A percentile compares a stretch with the other conserved stretches of the same genome.
These are phyloP conservation scores for Xyrichtys novacula DNA, from an alignment of 2,797 vertebrate genomes.

Conservation along the genomic window DNA sequence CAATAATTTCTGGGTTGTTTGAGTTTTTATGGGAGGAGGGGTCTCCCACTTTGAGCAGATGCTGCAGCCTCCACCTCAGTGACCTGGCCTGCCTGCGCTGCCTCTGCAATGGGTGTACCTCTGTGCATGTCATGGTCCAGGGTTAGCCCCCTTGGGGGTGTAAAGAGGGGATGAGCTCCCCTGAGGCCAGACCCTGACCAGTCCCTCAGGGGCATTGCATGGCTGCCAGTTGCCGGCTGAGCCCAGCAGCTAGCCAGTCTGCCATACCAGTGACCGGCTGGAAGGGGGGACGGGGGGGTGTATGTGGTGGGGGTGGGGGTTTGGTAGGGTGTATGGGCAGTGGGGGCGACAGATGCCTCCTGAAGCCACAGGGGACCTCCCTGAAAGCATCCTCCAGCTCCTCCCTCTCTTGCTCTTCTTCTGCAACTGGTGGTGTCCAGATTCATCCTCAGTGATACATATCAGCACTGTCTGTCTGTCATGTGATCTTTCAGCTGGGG, in stretches of 20 bases:
- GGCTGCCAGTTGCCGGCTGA: constrained; percentile 68
- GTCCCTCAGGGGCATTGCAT: constrained; percentile 54
- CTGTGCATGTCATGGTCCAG: constrained; percentile 48
- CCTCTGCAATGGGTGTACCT: constrained; percentile 37
- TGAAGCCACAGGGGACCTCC: constrained; percentile 91
- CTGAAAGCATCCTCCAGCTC: constrained; percentile 82
- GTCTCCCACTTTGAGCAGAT: constrained; percentile 68
- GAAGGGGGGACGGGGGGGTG: constrained; percentile 47
- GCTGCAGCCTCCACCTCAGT: constrained; percentile 63
- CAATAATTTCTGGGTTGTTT: constrained; percentile 9
- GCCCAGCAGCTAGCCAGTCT: constrained; percentile 54
- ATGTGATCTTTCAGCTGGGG: constrained; percentile 77
- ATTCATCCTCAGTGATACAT: constrained; percentile 60
- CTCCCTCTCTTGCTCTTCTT: constrained; percentile 51
- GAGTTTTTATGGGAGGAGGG: background rate
- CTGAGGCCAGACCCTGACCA: constrained; percentile 65
- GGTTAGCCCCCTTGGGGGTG: constrained; percentile 64
- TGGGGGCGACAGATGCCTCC: constrained; percentile 93
- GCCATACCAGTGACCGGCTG: constrained; percentile 61
- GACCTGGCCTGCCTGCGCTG: constrained; percentile 59
- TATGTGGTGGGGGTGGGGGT: constrained; percentile 78
- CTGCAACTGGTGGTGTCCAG: constrained; percentile 88
- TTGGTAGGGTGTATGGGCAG: constrained; percentile 83
- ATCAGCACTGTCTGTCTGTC: constrained; percentile 79
- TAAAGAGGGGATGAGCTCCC: constrained; percentile 62